A percentile compares a stretch with the other conserved stretches of the same genome.
phyloP scores from a whole-genome alignment of 2,797 vertebrate species.

The Phataginus tetradactyla region DNA sequence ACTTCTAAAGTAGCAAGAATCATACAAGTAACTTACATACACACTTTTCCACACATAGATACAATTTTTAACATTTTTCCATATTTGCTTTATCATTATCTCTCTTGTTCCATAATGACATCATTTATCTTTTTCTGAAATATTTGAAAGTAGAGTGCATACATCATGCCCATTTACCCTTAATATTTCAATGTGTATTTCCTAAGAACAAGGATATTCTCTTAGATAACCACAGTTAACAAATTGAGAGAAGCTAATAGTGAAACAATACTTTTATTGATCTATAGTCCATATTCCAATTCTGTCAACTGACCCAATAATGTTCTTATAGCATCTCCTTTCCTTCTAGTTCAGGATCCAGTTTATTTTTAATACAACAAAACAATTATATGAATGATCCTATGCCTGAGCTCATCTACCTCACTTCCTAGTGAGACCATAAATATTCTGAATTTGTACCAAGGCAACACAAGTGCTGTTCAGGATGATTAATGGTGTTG shows the following conservation, averaged over 20 bases:
- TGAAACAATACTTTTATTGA: slow-evolving; percentile 19
- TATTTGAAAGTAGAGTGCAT: slow-evolving; percentile 25
- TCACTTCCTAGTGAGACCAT: neutral
- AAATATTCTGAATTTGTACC: neutral
- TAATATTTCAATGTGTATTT: slow-evolving; percentile 20
- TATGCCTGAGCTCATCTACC: neutral
- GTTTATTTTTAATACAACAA: slow-evolving; percentile 1
- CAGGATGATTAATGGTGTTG: neutral
- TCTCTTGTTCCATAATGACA: neutral
- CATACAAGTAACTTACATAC: neutral
- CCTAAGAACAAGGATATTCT: slow-evolving; percentile 37
- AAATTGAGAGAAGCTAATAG: slow-evolving; percentile 40
- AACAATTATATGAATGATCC: neutral
- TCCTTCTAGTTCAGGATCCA: neutral
- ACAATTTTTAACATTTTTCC: slow-evolving; percentile 4
- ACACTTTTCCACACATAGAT: neutral
- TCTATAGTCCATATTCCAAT: neutral
- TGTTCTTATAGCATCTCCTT: neutral
- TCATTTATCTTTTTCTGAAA: slow-evolving; percentile 9
- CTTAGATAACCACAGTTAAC: neutral
- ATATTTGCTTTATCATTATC: neutral
- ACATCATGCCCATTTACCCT: neutral
- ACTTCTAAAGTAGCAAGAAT: neutral
- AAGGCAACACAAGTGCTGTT: neutral
- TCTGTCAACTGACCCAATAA: neutral